Evolutionary conservation across 2,888 invertebrate genomes (phyloP).

Genomic region (Cataglyphis altisquamis): DNA sequence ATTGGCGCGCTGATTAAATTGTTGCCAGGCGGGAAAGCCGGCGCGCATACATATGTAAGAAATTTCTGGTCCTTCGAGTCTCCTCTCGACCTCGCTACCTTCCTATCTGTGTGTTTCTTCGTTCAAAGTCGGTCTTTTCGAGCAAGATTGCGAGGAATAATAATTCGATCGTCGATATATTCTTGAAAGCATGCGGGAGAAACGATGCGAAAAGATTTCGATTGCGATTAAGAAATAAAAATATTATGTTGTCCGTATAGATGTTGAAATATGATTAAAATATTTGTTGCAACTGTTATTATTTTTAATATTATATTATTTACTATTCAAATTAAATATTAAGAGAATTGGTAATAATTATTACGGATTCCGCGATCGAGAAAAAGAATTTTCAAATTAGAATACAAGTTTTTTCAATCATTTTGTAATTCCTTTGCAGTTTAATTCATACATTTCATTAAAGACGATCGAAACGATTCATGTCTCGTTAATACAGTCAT

Average conservation of each 20-base stretch:
- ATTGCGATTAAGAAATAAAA: background rate
- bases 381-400: background rate
- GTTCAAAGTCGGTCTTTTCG: background rate
- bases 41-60: slow-evolving; percentile 49
- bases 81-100: background rate
- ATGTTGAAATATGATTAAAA: too few species aligned
- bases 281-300: background rate
- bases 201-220: background rate
- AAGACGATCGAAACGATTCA: background rate
- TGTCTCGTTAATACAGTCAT: slow-evolving; percentile 1
- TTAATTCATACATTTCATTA: background rate
- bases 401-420: background rate
- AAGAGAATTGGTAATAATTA: background rate
- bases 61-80: slow-evolving; percentile 39
- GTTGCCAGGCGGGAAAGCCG: slow-evolving; percentile 68
- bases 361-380: background rate
- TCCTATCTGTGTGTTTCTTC: background rate
- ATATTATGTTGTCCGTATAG: background rate
- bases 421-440: background rate
- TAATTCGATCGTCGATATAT: background rate
- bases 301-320: background rate
- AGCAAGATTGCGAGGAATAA: background rate
- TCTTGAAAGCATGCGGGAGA: background rate
- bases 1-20: slow-evolving; percentile 76
- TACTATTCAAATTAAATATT: background rate